Evolutionary conservation across 2,888 invertebrate species (phyloP), one percentile per base, ranked within the genome.

Genomic region (Alviniconcha strummeri): DNA sequence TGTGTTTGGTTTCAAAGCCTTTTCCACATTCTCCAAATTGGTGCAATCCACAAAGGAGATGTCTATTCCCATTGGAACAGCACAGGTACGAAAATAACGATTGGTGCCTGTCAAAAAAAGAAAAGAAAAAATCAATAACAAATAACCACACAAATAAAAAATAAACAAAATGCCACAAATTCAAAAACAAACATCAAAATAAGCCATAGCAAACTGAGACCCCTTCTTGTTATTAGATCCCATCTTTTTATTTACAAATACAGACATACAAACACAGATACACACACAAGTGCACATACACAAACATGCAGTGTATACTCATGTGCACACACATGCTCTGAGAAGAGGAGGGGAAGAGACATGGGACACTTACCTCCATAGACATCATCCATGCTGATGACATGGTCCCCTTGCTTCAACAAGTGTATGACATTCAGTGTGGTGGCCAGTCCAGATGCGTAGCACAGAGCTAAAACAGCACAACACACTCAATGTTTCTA

Each of bases 381-480:
- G 5, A 99, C 95, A 94, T 99, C 99, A 93, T 99, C 98, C 85
- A 97, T 96, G 90, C 96, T 96, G 75, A 99, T 94, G 15, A 99
- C 95, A 92, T 99, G 98, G 93, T 99, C 99, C 0, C 99, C 99
- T 85, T 95, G 90, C 87, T 95, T 96, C 11, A 99, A 94, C 89
- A 98, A 94, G 69, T 96, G 95, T 9, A 96, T 94, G 15, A 99
- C 93, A 5, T 96, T 96, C 0, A 97, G 96, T 1, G 96, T 96
- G 0, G 98, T 96, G 17, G 98, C 98, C 78, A 99, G 95, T 3
- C 99, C 99, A 8, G 99, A 98, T 0, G 98, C 95, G 94, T 97
- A 99, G 52, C 94, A 93, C 84, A 95, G 88, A 80, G 93, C 94
- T 94, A 88, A 15, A 88, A 88, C 7, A 74, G 19, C 56, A 77